Percentiles rank a stretch among this genome's conserved stretches.
phyloP scores from a whole-genome alignment of 2,888 invertebrate genomes.

The Caenorhabditis doughertyi region DNA sequence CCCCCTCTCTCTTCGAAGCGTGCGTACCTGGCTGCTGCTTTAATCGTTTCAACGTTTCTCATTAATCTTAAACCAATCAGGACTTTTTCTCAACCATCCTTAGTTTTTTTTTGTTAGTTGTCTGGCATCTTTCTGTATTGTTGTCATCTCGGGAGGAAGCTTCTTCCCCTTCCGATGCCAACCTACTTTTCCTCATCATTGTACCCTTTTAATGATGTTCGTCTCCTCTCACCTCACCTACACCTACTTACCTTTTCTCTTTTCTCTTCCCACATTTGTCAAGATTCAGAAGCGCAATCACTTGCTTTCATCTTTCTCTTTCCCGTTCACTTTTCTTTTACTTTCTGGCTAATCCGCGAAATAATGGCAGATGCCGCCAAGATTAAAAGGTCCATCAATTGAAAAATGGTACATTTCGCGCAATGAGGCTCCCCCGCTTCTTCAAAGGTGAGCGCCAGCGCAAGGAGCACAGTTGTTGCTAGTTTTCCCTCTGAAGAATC shows the following conservation, averaged over 20 bases:
- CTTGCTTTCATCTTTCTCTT: constrained; percentile 35
- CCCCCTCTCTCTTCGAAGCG: constrained; percentile 39
- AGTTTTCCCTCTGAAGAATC: not conserved
- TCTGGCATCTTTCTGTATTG: not conserved
- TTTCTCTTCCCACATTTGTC: constrained; percentile 48
- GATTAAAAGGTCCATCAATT: constrained; percentile 38
- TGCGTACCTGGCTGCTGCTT: constrained; percentile 55
- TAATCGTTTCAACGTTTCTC: constrained; percentile 66
- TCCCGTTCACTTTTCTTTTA: not conserved
- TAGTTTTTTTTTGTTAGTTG: not conserved
- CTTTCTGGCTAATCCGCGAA: constrained; percentile 54
- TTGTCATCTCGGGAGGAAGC: not conserved
- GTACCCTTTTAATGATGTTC: constrained; percentile 45
- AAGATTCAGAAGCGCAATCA: constrained; percentile 50
- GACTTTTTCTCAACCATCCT: constrained; percentile 31
- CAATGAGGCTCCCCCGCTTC: constrained; percentile 11
- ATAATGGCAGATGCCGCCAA: constrained; percentile 13
- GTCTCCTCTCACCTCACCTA: constrained; percentile 45
- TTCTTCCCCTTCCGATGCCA: not conserved
- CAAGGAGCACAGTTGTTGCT: not conserved
- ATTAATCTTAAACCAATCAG: constrained; percentile 66
- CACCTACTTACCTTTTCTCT: constrained; percentile 23
- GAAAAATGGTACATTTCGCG: constrained; percentile 50
- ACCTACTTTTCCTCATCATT: constrained; percentile 2
- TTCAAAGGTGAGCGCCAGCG: constrained; percentile 30